Evolutionary conservation across 2,888 invertebrate species (phyloP).

Genomic region (Nebria salina): DNA sequence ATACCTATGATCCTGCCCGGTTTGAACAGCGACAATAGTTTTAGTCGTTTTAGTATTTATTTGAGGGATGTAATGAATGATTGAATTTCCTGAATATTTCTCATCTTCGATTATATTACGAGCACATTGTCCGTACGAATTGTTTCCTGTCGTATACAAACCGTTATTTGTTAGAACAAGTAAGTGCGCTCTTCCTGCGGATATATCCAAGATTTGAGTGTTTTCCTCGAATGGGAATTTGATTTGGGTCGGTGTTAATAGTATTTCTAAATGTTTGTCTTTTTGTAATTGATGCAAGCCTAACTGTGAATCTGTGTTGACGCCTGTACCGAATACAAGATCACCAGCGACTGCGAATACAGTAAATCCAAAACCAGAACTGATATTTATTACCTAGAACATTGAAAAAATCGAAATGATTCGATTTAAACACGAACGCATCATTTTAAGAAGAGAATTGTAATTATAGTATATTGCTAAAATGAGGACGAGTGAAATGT

Average conservation of each 20-base stretch:
- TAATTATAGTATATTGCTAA: background rate
- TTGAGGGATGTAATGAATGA: constrained; percentile 72
- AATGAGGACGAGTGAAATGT: background rate
- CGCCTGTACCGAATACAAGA: constrained; percentile 85
- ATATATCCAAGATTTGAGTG: constrained; percentile 67
- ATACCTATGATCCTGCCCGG: constrained; percentile 92
- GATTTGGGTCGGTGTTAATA: constrained; percentile 78
- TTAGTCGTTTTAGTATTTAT: constrained; percentile 71
- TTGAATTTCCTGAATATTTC: constrained; percentile 73
- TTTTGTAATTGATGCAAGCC: constrained; percentile 71
- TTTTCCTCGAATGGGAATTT: constrained; percentile 71
- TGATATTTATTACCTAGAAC: constrained; percentile 71
- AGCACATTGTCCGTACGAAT: constrained; percentile 94
- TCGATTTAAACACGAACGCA: too few relatives aligned
- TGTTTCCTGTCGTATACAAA: constrained; percentile 81
- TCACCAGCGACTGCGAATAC: constrained; percentile 75
- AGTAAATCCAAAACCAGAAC: constrained; percentile 92
- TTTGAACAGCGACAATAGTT: constrained; percentile 74
- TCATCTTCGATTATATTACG: constrained; percentile 80
- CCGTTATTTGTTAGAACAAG: constrained; percentile 83
- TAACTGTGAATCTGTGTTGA: constrained; percentile 93
- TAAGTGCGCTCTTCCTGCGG: constrained; percentile 90
- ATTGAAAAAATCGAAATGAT: too few relatives aligned
- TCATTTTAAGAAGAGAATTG: background rate
- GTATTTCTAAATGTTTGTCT: constrained; percentile 72